phyloP scores from a whole-genome alignment of 2,113 vertebrate genomes.

The Charina bottae region DNA sequence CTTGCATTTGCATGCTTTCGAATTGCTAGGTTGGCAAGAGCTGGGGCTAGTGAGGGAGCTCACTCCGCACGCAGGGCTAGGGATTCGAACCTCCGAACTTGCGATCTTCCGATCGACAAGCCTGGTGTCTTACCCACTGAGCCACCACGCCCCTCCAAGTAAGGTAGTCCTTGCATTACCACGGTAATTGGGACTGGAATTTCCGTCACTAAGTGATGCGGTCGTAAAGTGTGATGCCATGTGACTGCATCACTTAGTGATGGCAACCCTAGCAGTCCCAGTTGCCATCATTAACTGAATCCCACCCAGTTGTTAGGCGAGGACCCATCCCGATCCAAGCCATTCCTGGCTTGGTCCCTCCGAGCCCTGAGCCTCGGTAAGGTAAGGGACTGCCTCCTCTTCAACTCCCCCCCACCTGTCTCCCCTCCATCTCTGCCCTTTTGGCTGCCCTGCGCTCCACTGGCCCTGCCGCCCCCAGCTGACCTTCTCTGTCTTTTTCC shows the following conservation, averaged over 20 bases:
- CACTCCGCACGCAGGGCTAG: no score
- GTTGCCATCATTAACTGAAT: background rate
- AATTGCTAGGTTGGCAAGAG: no score
- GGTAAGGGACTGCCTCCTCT: background rate
- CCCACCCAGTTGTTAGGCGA: background rate
- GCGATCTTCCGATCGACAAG: no score
- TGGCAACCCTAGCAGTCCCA: background rate
- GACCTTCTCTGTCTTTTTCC: background rate
- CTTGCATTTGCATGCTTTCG: no score
- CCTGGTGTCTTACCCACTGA: no score
- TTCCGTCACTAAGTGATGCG: background rate
- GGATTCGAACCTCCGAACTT: no score
- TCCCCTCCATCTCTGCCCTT: background rate
- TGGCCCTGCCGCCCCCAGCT: background rate
- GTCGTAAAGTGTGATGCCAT: background rate
- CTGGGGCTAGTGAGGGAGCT: no score
- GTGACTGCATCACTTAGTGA: background rate
- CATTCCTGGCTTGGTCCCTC: background rate
- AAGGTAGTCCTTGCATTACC: background rate
- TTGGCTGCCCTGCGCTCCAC: background rate
- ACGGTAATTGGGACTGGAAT: background rate
- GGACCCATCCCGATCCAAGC: background rate
- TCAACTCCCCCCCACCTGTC: background rate
- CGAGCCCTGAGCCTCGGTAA: background rate
- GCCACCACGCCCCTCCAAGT: no score